Evolutionary conservation across 2,888 invertebrate species (phyloP).

Genomic region (Leucoma salicis): DNA sequence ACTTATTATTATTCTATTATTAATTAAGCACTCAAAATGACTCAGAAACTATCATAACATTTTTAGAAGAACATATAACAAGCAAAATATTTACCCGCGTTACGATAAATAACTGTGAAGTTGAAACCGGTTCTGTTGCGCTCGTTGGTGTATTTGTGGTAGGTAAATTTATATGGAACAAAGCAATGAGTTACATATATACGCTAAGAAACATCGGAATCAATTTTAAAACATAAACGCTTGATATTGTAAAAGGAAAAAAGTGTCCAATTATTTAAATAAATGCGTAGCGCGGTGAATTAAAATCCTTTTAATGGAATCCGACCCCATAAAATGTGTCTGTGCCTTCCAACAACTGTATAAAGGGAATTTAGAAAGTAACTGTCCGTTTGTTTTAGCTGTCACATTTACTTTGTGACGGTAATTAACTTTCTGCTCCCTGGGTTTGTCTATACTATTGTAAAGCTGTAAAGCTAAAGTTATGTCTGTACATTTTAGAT

Average conservation of each 20-base stretch:
- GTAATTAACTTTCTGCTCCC: background rate
- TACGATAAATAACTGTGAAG: too few species aligned
- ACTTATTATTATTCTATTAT: too few species aligned
- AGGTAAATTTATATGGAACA: too few species aligned
- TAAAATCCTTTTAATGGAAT: constrained; percentile 34
- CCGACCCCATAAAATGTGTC: constrained; percentile 19
- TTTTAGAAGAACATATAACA: too few species aligned
- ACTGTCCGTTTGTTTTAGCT: background rate
- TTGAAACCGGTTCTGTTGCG: too few species aligned
- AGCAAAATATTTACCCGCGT: too few species aligned
- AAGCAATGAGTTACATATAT: constrained; percentile 28
- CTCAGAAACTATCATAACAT: too few species aligned
- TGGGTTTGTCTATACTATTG: too few species aligned
- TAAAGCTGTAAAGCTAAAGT: too few species aligned
- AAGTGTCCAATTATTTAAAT: constrained; percentile 35
- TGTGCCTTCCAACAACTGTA: constrained; percentile 13
- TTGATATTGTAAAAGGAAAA: constrained; percentile 12
- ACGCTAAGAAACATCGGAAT: constrained; percentile 24
- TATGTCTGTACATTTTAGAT: too few species aligned
- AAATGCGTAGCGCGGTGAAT: constrained; percentile 27
- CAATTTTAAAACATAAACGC: constrained; percentile 29
- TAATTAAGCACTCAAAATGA: too few species aligned
- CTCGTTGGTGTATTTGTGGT: too few species aligned
- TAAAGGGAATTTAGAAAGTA: constrained; percentile 7
- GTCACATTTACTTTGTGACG: constrained; percentile 2